phyloP scores from a whole-genome alignment of 2,888 invertebrate species.

The Bimastos eiseni region DNA sequence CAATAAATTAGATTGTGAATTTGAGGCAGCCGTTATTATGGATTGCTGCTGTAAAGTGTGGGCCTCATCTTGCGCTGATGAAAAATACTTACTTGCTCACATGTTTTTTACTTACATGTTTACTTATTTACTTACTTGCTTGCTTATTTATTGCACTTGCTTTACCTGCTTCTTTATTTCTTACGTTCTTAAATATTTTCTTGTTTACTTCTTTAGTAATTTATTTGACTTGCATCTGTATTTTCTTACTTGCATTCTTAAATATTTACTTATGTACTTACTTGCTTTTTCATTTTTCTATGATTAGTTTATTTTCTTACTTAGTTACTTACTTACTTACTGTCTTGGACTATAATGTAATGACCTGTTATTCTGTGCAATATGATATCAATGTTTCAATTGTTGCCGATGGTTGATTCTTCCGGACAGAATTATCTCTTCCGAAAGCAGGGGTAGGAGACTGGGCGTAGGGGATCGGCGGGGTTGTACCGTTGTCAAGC shows the following conservation, averaged over 20 bases:
- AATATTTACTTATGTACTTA: too few relatives aligned
- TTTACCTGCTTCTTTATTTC: too few relatives aligned
- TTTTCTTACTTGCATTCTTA: too few relatives aligned
- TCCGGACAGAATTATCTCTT: not conserved
- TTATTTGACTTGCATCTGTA: too few relatives aligned
- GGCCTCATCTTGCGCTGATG: not conserved
- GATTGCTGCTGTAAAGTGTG: not conserved
- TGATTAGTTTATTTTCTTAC: too few relatives aligned
- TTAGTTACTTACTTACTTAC: not conserved
- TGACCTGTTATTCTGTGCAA: not conserved
- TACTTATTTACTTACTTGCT: not conserved
- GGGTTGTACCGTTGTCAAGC: not conserved
- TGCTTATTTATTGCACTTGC: too few relatives aligned
- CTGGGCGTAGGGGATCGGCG: not conserved
- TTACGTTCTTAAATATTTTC: too few relatives aligned
- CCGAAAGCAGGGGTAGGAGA: not conserved
- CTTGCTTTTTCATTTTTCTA: too few relatives aligned
- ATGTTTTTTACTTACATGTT: not conserved
- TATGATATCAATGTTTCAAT: not conserved
- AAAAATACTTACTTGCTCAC: not conserved
- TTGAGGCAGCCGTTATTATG: not conserved
- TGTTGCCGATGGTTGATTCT: not conserved
- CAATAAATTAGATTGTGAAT: too few relatives aligned
- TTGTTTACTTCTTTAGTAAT: too few relatives aligned
- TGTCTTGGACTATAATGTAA: not conserved